Evolutionary conservation across 1,140 invertebrate species (phyloP), one percentile per base, ranked within the genome.

Genomic region (Drosophila baimaii): DNA sequence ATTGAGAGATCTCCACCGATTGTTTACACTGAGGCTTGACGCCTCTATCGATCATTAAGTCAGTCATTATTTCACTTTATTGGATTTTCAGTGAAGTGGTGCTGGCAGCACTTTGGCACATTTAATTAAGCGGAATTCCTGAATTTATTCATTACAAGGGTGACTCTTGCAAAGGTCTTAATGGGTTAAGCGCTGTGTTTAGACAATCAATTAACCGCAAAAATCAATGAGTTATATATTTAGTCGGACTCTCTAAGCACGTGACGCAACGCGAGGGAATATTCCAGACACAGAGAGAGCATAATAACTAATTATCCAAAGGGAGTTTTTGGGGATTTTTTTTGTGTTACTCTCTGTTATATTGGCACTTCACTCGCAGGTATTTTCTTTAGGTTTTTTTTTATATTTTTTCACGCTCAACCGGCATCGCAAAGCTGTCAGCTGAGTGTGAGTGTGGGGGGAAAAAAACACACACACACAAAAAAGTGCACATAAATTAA

Each of bases 401-500:
- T 71, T 58, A 64, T 39, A 51, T 61, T 56, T 39, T 47, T 49
- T 31, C 41, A 63, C 46, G 35, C 77, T 76, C 68, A 68, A 57
- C 58, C 75, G 75, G 69, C 46, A 41, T 56, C 41, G 23, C 47
- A 25, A 56, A 63, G 44, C 72, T 69, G 44, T 72, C 74, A 77
- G 35, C 51, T 74, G 5, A 33, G 63, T 43, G 65, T 52, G 44
- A 27, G 31, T 33, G 58, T 17, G n/a, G 29, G 46, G 25, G 46
- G 2, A 9, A 49, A 64, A 68, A 65, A 81, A n/a, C 31, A 21
- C 19, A 35, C 47, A 31, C 21, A 46, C 44, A 25, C 19, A 46
- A 17, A 39, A 69, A 81, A 74, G 61, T 71, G 57, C 61, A 79
- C 76, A 75, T 70, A 83, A 82, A 83, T 79, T 75, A 75, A 76